Conservation (phyloP, 2,113 vertebrate species). For the Rhombomys opimus region DNA sequence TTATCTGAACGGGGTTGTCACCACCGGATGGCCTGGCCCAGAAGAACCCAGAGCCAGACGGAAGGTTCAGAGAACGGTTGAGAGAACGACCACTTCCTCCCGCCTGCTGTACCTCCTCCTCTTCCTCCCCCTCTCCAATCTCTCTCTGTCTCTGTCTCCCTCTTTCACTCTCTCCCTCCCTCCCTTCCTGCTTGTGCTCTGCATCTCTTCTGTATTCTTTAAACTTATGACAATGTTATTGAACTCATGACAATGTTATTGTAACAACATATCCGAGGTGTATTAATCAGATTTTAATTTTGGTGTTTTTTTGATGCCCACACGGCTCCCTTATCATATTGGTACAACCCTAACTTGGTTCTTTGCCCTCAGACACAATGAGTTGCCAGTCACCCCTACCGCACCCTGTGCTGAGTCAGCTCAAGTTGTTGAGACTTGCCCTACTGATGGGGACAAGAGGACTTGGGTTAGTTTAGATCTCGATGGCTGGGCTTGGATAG, state of each 20-base stretch:
- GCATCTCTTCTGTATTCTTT: background rate
- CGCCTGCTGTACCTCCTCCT: background rate
- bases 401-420: background rate
- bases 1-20: background rate
- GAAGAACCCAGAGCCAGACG: background rate
- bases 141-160: too few relatives aligned
- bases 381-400: background rate
- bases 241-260: background rate
- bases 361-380: background rate
- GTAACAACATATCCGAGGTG: background rate
- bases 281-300: background rate
- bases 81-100: slow-evolving; percentile 28
- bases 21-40: background rate
- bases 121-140: background rate
- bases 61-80: background rate
- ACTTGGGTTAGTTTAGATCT: background rate
- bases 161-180: too few relatives aligned
- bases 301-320: background rate
- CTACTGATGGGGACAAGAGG: background rate
- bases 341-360: accelerated
- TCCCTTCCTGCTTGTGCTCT: background rate
- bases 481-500: background rate
- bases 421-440: background rate
- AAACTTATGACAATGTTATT: background rate
- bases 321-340: too few relatives aligned